These are phyloP conservation scores for Garrulus glandarius DNA, from an alignment of 2,797 vertebrate genomes.

Conservation along the genomic window DNA sequence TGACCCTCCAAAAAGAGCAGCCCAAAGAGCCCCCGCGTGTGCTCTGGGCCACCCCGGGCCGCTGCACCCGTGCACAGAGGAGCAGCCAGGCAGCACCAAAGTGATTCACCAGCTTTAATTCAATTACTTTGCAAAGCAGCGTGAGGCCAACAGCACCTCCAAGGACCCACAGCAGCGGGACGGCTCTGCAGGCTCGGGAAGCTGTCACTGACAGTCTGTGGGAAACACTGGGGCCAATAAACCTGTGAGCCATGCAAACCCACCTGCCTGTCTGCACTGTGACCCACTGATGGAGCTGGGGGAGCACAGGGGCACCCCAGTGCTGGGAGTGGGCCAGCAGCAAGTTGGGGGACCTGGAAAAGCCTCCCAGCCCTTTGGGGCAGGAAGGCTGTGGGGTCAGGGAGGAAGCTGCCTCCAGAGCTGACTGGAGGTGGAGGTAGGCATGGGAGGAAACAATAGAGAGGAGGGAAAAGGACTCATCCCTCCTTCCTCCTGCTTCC, in stretches of 20 bases:
- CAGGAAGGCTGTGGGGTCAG: not conserved
- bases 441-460: not conserved
- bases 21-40: accelerated
- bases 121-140: not conserved
- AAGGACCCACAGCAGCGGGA: accelerated
- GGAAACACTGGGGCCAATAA: not conserved
- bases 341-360: not conserved
- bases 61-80: not conserved
- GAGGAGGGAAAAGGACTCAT: accelerated
- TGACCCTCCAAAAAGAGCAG: not conserved
- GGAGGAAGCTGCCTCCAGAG: not conserved
- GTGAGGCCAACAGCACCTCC: accelerated
- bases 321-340: not conserved
- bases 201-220: not conserved
- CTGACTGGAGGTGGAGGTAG: not conserved
- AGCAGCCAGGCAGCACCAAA: not conserved
- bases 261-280: not conserved
- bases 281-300: accelerated
- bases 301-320: not conserved
- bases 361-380: not conserved
- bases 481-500: not conserved
- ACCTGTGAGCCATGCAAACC: not conserved
- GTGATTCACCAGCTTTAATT: not conserved
- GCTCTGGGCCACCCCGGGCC: not conserved
- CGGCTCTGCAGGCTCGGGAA: not conserved